Conservation (phyloP, 2,797 vertebrate species). For the Microcaecilia unicolor region DNA sequence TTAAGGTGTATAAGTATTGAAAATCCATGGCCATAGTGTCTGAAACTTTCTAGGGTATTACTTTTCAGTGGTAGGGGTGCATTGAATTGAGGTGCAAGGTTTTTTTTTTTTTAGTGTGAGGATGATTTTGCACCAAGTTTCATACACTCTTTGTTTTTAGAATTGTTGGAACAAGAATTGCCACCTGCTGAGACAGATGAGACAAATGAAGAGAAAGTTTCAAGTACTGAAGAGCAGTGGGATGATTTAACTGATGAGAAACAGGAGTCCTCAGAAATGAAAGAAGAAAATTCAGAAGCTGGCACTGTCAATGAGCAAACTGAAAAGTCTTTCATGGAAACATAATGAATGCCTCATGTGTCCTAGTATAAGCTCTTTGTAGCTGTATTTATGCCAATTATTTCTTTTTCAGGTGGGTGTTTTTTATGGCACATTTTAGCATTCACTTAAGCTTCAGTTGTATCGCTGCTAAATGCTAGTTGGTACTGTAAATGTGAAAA, state of each 20-base stretch:
- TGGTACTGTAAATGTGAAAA: constrained; percentile 30
- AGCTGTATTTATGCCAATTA: constrained; percentile 49
- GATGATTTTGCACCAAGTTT: too few species aligned
- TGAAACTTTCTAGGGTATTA: too few species aligned
- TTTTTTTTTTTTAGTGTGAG: too few species aligned
- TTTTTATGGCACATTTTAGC: constrained; percentile 27
- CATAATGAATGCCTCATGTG: constrained; percentile 68
- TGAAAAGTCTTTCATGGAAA: constrained; percentile 68
- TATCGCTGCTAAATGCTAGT: constrained; percentile 29
- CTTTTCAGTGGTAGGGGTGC: too few species aligned
- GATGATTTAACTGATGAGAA: constrained; percentile 29
- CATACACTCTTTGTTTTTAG: constrained; percentile 39
- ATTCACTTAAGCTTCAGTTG: constrained; percentile 42
- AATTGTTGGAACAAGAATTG: constrained; percentile 30
- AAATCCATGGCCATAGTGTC: too few species aligned
- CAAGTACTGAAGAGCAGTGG: constrained; percentile 28
- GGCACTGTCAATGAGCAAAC: constrained; percentile 51
- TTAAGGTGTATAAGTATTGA: too few species aligned
- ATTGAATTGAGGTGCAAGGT: too few species aligned
- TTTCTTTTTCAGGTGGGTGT: constrained; percentile 46
- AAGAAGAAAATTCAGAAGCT: constrained; percentile 12
- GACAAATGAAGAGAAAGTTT: constrained; percentile 22
- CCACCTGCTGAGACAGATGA: constrained; percentile 21
- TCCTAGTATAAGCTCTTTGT: constrained; percentile 49
- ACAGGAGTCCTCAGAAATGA: constrained; percentile 19